These are phyloP conservation scores for Selenia dentaria DNA, from an alignment of 2,888 invertebrate genomes.

Conservation along the genomic window DNA sequence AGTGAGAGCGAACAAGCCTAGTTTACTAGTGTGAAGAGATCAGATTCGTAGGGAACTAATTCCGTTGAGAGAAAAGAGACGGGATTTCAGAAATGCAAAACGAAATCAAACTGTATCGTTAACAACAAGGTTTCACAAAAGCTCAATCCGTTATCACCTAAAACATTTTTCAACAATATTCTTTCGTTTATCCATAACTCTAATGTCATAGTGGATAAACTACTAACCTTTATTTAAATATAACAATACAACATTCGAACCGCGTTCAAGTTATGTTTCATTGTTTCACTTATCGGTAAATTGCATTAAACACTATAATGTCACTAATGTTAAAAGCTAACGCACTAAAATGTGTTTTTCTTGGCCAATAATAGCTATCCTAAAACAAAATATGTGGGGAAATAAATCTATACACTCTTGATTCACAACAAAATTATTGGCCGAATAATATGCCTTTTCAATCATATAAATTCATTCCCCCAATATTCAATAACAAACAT, in stretches of 20 bases:
- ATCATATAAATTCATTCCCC: conserved; percentile 32
- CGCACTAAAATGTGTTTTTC: conserved; percentile 53
- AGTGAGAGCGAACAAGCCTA: conserved; percentile 67
- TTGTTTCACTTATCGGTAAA: conserved; percentile 64
- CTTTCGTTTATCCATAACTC: conserved; percentile 71
- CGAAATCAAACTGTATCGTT: conserved; percentile 54
- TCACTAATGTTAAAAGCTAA: conserved; percentile 84
- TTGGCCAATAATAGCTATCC: conserved; percentile 59
- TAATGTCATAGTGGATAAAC: conserved; percentile 79
- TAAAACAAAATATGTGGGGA: conserved; percentile 38
- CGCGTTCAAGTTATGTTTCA: conserved; percentile 62
- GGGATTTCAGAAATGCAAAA: conserved; percentile 26
- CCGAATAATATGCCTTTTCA: conserved; percentile 31
- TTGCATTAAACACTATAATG: conserved; percentile 76
- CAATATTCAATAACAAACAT: conserved; percentile 39
- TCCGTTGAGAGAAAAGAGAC: conserved; percentile 1
- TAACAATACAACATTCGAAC: conserved; percentile 82
- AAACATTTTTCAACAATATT: conserved; percentile 84
- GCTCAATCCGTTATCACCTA: conserved; percentile 81
- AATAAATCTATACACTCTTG: conserved; percentile 14
- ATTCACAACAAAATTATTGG: conserved; percentile 38
- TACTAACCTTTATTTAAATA: conserved; percentile 72
- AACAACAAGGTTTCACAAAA: conserved; percentile 76
- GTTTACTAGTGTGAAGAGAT: conserved; percentile 53
- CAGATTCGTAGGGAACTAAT: conserved; percentile 14